Evolutionary conservation across 1,140 invertebrate species (phyloP), one percentile per base, ranked within the genome.

Genomic region (Himalopsyche phryganea): DNA sequence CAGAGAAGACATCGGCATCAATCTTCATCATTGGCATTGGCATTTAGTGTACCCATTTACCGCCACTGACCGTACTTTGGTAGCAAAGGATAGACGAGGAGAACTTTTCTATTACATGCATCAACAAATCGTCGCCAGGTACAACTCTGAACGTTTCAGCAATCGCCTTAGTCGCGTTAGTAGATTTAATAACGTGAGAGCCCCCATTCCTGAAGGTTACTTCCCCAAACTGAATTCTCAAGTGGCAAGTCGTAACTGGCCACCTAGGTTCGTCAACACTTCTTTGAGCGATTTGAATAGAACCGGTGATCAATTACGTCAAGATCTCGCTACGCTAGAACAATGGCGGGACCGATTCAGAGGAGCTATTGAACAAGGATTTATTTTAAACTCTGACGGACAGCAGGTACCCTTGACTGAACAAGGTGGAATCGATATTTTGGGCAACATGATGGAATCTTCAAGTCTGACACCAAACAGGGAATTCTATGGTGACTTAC

Each of bases 11-110:
- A 72, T 85, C 55, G 87, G 86, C 58, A 77, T 89, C 65, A 89
- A 89, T 70, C 77, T 87, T 1, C 85, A 87, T 66, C 88, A 94
- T 66, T 94, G 90, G 90, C 89, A 92, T 72, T 89, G 83, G 89
- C 89, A 91, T 71, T 73, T 90, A 46, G 85, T 90, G 3, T 91
- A 90, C 67, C 88, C 88, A 0, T 85, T 85, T 66, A 81, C 85
- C 57, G 80, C 81, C 1, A 70, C 75, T 45, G 73, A 73, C 17
- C 78, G 75, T 9, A 65, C 69, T 36, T 79, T 87, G 36, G 85
- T 87, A 1, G 72, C 79, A 64, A 87, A 87, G 69, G 85, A 90
- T 71, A 69, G 87, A 15, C 76, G 87, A 14, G 87, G 87, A 0
- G 87, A 90, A 67, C 73, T 89, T 0, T 89, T 89, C 75, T 89